Evolutionary conservation across 2,113 vertebrate species (phyloP).

Genomic region (Sinocyclocheilus grahami): DNA sequence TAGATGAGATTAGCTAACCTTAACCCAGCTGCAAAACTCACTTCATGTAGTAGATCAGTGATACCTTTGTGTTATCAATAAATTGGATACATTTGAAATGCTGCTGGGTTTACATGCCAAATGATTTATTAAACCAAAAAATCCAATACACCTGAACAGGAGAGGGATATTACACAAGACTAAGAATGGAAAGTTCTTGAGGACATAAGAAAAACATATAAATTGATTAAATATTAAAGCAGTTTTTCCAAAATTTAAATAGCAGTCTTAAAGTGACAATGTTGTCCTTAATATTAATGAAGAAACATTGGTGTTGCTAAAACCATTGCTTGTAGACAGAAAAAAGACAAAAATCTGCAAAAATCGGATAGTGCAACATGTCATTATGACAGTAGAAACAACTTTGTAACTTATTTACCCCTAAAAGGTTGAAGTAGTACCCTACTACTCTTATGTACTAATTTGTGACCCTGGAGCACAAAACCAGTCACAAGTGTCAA

Average conservation of each 20-base stretch:
- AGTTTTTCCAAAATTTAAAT: background rate
- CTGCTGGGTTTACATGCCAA: background rate
- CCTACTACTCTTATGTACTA: background rate
- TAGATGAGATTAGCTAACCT: background rate
- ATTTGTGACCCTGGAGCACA: no score
- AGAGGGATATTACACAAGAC: no score
- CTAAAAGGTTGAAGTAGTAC: background rate
- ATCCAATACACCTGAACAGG: background rate
- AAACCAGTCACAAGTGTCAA: no score
- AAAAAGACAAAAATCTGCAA: no score
- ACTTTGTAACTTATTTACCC: no score
- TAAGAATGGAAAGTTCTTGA: background rate
- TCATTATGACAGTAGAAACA: no score
- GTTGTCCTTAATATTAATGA: no score
- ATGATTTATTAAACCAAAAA: background rate
- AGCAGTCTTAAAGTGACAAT: no score
- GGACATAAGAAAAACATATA: background rate
- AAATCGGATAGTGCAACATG: no score
- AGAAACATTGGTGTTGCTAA: no score
- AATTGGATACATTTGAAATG: background rate
- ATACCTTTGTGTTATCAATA: background rate
- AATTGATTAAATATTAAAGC: background rate
- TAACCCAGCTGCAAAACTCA: background rate
- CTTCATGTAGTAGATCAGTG: background rate
- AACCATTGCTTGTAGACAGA: no score